Conservation (phyloP, 2,888 invertebrate genomes). For the Drosophila mayaguana region DNA sequence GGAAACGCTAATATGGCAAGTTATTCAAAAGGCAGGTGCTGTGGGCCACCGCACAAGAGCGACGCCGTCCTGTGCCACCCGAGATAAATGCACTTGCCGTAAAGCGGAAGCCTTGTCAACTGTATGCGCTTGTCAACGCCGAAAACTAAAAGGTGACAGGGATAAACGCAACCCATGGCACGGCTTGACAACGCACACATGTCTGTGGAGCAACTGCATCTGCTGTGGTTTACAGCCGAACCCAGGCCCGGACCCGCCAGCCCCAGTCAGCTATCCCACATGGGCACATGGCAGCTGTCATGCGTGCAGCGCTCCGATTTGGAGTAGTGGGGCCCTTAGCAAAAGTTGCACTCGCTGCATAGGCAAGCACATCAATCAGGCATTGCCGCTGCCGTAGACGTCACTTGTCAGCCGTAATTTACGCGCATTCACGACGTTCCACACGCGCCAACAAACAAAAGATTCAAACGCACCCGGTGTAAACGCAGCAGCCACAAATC, state of each 20-base stretch:
- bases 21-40: constrained; percentile 76
- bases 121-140: constrained; percentile 76
- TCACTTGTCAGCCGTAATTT: constrained; percentile 75
- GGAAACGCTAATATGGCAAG: constrained; percentile 74
- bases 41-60: constrained; percentile 7
- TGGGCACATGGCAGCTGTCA: constrained; percentile 73
- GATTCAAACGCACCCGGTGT: constrained; percentile 50
- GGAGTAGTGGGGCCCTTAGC: constrained; percentile 29
- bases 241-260: neutral
- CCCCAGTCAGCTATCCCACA: constrained; percentile 17
- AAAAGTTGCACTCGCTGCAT: constrained; percentile 64
- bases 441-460: constrained; percentile 67
- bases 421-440: constrained; percentile 69
- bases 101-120: constrained; percentile 62
- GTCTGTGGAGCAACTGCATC: constrained; percentile 54
- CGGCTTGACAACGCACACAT: constrained; percentile 50
- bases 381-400: constrained; percentile 59
- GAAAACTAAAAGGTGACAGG: constrained; percentile 80
- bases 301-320: constrained; percentile 60
- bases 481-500: constrained; percentile 54
- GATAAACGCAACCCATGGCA: constrained; percentile 68
- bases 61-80: constrained; percentile 17
- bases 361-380: constrained; percentile 71
- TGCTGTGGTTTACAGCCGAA: constrained; percentile 60
- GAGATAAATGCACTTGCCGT: constrained; percentile 58